Evolutionary conservation across 2,113 vertebrate genomes (phyloP).

Genomic region (Beaufortia kweichowensis): DNA sequence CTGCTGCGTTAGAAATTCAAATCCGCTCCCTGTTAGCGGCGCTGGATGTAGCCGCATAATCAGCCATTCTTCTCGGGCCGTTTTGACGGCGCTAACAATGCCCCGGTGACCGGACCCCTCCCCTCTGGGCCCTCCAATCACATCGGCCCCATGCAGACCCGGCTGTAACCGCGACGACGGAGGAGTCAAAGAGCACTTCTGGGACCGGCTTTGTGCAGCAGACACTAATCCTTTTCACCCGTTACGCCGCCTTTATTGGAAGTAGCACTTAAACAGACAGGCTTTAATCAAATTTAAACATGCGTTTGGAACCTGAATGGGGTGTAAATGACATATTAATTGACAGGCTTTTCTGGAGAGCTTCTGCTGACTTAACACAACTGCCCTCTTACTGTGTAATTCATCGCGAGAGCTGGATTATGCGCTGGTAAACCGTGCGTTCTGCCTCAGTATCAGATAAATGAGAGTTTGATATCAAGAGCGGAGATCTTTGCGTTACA

Average conservation of each 20-base stretch:
- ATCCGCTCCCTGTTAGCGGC: slow-evolving; percentile 92
- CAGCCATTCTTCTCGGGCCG: slow-evolving; percentile 89
- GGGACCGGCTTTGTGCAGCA: slow-evolving; percentile 76
- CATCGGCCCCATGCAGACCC: slow-evolving; percentile 79
- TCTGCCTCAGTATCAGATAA: slow-evolving; percentile 62
- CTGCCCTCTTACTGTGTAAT: slow-evolving; percentile 55
- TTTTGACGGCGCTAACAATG: slow-evolving; percentile 89
- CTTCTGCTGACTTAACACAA: slow-evolving; percentile 53
- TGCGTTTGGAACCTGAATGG: slow-evolving; percentile 50
- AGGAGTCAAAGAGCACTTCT: slow-evolving; percentile 72
- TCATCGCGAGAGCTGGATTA: slow-evolving; percentile 61
- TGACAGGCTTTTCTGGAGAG: slow-evolving; percentile 37
- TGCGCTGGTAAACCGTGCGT: slow-evolving; percentile 50
- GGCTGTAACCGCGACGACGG: slow-evolving; percentile 77
- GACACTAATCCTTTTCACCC: slow-evolving; percentile 73
- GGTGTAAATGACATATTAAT: slow-evolving; percentile 56
- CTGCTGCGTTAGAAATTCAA: slow-evolving; percentile 99
- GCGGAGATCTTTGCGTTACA: slow-evolving; percentile 61
- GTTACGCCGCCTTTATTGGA: slow-evolving; percentile 71
- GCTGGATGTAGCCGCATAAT: slow-evolving; percentile 88
- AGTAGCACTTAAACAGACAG: slow-evolving; percentile 66
- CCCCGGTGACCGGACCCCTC: slow-evolving; percentile 79
- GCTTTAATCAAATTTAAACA: slow-evolving; percentile 57
- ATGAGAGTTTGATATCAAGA: slow-evolving; percentile 61
- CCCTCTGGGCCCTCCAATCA: slow-evolving; percentile 78